A percentile compares a stretch with the other conserved stretches of the same genome.
Conservation (phyloP, 2,113 vertebrate species). For the Aspidoscelis tigris region DNA sequence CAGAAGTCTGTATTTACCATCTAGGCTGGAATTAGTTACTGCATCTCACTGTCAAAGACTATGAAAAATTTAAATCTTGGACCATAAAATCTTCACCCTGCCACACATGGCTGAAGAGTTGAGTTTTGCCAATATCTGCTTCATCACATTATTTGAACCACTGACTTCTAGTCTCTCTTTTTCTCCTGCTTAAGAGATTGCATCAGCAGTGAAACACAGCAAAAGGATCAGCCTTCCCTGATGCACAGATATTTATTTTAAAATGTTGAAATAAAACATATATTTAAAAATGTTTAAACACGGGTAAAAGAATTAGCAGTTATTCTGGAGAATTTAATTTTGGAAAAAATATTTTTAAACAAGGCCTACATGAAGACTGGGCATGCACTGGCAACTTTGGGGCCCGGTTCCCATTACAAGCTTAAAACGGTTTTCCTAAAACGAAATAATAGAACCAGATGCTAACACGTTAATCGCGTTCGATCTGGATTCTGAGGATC, state of each 20-base stretch:
- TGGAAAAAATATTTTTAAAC: background rate
- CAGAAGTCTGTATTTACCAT: background rate
- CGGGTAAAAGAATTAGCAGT: background rate
- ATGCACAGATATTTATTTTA: background rate
- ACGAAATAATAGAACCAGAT: no score
- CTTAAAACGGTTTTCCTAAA: no score
- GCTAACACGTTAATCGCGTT: no score
- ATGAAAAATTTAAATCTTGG: background rate
- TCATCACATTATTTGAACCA: background rate
- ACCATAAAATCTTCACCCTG: background rate
- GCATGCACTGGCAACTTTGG: background rate
- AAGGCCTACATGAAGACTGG: background rate
- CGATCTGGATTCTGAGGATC: no score
- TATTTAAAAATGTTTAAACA: no score
- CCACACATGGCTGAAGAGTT: no score
- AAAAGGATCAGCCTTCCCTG: constrained; percentile 40
- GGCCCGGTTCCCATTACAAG: no score
- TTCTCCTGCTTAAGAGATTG: constrained; percentile 21
- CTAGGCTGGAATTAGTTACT: background rate
- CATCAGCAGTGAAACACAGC: background rate
- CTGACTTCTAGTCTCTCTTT: constrained; percentile 57
- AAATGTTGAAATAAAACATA: background rate
- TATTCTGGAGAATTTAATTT: background rate
- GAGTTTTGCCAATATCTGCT: background rate
- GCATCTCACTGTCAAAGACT: background rate